Evolutionary conservation across 2,888 invertebrate genomes (phyloP).

Genomic region (Drosophila meridionalis): DNA sequence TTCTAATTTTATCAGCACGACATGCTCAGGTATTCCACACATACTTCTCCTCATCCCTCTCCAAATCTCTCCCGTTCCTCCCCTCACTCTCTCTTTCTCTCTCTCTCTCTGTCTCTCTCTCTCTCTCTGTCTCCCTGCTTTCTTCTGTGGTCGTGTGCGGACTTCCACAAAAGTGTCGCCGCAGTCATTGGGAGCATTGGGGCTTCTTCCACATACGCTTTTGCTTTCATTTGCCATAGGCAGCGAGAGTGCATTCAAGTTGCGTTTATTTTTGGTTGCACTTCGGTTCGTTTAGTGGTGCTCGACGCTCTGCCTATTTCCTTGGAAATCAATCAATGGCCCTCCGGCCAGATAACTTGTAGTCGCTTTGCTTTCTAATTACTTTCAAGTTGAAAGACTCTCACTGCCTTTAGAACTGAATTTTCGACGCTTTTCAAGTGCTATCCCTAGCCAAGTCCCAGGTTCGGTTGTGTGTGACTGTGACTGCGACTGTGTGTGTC

Average conservation of each 20-base stretch:
- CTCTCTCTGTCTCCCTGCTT: constrained; percentile 2
- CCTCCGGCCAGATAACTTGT: constrained; percentile 67
- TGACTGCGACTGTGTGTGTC: not conserved
- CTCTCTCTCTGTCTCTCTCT: not conserved
- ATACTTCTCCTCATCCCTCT: not conserved
- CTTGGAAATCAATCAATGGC: constrained; percentile 77
- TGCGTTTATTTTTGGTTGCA: constrained; percentile 62
- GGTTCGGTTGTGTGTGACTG: not conserved
- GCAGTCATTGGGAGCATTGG: constrained; percentile 72
- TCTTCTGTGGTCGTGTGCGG: constrained; percentile 11
- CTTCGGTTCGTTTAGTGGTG: constrained; percentile 54
- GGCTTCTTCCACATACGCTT: constrained; percentile 54
- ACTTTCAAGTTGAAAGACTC: constrained; percentile 70
- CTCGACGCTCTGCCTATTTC: constrained; percentile 54
- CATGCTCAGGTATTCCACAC: constrained; percentile 67
- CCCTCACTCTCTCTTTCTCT: not conserved
- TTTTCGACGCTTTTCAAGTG: constrained; percentile 60
- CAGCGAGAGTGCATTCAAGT: constrained; percentile 56
- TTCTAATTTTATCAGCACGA: constrained; percentile 73
- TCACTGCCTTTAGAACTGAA: constrained; percentile 19
- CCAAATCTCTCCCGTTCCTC: not conserved
- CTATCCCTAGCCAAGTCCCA: constrained; percentile 28
- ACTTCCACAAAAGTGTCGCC: constrained; percentile 79
- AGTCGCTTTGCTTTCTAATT: constrained; percentile 76
- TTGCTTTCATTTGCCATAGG: constrained; percentile 46